Conservation (phyloP, 2,113 vertebrate species). For the Ciconia boyciana region DNA sequence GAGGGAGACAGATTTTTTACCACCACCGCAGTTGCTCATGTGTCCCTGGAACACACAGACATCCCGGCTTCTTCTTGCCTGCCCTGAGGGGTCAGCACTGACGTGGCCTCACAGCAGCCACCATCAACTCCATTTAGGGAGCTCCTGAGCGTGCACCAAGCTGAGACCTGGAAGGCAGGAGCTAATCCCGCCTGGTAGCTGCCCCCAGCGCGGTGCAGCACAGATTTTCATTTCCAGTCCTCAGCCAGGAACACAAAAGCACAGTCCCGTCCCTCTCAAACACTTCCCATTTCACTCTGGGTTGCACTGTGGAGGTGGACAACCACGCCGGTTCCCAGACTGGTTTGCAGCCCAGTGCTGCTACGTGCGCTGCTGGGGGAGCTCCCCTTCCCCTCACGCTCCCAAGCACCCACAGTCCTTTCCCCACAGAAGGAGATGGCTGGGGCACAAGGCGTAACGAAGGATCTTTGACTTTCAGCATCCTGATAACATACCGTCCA, state of each 20-base stretch:
- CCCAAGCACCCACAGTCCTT: neutral
- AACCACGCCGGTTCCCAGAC: neutral
- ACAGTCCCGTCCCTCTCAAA: neutral
- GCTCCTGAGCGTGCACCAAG: neutral
- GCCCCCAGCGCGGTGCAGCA: neutral
- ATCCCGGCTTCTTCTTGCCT: neutral
- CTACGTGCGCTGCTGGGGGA: fast-evolving
- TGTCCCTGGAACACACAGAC: neutral
- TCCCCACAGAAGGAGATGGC: neutral
- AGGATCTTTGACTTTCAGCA: neutral
- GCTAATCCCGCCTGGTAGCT: neutral
- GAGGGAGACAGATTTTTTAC: neutral
- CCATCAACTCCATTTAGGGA: neutral
- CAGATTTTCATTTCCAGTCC: neutral
- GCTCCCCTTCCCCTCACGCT: fast-evolving
- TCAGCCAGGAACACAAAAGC: neutral
- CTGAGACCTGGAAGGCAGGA: neutral
- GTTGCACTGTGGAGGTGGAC: neutral
- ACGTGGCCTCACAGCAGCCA: neutral
- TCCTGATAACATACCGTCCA: neutral
- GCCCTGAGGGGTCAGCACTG: neutral
- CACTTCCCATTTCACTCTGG: neutral
- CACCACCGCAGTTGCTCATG: neutral
- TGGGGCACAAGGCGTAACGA: fast-evolving
- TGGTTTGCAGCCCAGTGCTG: neutral